These are phyloP conservation scores for Archilochus colubris DNA, from an alignment of 2,113 vertebrate species.

Conservation along the genomic window DNA sequence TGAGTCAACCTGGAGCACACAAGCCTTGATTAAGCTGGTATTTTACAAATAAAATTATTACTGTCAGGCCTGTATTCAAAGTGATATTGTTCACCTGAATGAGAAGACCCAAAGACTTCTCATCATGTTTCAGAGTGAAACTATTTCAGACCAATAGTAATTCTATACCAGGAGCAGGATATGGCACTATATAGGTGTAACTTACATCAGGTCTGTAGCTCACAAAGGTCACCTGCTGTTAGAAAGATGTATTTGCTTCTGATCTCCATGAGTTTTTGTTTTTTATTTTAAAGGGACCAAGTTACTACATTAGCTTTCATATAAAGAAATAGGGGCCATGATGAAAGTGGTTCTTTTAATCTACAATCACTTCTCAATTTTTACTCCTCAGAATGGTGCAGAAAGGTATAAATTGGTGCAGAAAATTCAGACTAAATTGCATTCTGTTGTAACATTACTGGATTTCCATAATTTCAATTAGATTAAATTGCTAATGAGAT, in stretches of 20 bases:
- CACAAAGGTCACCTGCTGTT: background rate
- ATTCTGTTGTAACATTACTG: background rate
- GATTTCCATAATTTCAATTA: background rate
- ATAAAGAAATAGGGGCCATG: background rate
- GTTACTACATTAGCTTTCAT: background rate
- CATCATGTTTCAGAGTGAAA: background rate
- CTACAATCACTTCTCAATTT: background rate
- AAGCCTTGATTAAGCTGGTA: background rate
- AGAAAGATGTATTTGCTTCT: background rate
- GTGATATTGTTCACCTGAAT: background rate
- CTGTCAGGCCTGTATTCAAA: background rate
- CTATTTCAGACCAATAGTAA: background rate
- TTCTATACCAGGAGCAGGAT: background rate
- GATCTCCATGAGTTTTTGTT: background rate
- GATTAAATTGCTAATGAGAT: background rate
- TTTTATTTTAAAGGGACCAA: background rate
- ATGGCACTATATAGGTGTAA: background rate
- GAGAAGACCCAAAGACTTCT: background rate
- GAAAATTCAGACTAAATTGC: background rate
- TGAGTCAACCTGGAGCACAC: background rate
- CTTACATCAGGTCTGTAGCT: background rate
- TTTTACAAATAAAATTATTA: background rate
- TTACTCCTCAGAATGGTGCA: background rate
- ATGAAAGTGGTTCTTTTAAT: background rate
- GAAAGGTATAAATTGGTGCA: background rate